A percentile compares a stretch with the other conserved stretches of the same genome.
These are phyloP conservation scores for Lottia gigantea DNA, from an alignment of 2,888 invertebrate genomes.

Conservation along the genomic window DNA sequence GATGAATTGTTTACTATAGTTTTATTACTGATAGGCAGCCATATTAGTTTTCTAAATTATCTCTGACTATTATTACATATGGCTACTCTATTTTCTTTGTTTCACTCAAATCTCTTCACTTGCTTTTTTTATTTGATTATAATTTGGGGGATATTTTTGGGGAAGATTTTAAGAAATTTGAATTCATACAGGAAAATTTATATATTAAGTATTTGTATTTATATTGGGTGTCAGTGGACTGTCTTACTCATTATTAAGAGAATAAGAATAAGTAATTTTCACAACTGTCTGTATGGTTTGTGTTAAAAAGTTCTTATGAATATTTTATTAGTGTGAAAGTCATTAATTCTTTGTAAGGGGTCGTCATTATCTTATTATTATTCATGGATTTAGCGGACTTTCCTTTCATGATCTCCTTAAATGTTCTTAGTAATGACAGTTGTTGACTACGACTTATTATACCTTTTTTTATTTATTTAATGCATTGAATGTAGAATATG, in stretches of 20 bases:
- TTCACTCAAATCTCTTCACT: too few relatives aligned
- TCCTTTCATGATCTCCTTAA: constrained; percentile 10
- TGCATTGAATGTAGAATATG: too few relatives aligned
- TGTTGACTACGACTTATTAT: not conserved
- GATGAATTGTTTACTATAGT: constrained; percentile 7
- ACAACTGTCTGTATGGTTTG: constrained; percentile 8
- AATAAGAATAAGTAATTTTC: constrained; percentile 3
- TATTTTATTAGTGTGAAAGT: constrained; percentile 10
- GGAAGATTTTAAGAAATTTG: too few relatives aligned
- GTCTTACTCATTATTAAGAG: not conserved
- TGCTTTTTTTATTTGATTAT: too few relatives aligned
- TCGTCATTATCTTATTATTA: constrained; percentile 9
- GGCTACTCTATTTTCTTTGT: too few relatives aligned
- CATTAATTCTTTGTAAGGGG: constrained; percentile 9
- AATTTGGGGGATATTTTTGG: too few relatives aligned
- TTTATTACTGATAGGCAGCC: constrained; percentile 11
- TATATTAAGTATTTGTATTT: too few relatives aligned
- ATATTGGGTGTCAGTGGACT: too few relatives aligned
- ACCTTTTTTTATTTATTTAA: too few relatives aligned
- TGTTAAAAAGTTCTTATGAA: constrained; percentile 11
- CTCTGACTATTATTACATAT: not conserved
- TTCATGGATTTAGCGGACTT: constrained; percentile 10
- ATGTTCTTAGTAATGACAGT: constrained; percentile 3
- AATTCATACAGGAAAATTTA: too few relatives aligned
- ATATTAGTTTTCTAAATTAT: constrained; percentile 9